Evolutionary conservation across 2,888 invertebrate species (phyloP).

Genomic region (Thysanoteuthis rhombus): DNA sequence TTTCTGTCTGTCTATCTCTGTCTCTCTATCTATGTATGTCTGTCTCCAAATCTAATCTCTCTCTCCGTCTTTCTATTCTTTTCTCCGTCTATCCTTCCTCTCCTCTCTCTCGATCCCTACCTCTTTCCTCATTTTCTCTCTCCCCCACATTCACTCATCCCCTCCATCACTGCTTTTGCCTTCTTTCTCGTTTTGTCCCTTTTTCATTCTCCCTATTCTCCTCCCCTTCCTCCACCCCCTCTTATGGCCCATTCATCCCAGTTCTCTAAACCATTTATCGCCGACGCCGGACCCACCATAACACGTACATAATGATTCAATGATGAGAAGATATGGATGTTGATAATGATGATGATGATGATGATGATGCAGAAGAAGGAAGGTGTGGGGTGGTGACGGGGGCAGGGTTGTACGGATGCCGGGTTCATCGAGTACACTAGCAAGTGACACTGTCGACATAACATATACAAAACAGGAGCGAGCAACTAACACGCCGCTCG

Average conservation of each 20-base stretch:
- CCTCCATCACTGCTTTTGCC: not conserved
- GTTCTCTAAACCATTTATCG: not conserved
- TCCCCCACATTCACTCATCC: not conserved
- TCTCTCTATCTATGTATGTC: no score
- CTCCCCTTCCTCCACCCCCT: not conserved
- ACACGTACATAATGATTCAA: not conserved
- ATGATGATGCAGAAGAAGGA: not conserved
- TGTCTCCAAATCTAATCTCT: no score
- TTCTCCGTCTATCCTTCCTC: not conserved
- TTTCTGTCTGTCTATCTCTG: no score
- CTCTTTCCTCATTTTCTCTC: not conserved
- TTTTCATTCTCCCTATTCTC: no score
- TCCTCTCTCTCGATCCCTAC: not conserved
- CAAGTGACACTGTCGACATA: conserved; percentile 12
- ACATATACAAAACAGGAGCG: not conserved
- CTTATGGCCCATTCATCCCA: not conserved
- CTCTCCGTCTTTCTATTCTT: not conserved
- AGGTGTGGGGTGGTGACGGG: no score
- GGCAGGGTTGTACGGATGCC: not conserved
- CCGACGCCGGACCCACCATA: not conserved
- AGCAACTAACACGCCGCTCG: not conserved
- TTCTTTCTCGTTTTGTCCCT: not conserved
- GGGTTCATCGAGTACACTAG: conserved; percentile 12
- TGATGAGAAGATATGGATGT: no score
- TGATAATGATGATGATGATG: no score